These are phyloP conservation scores for Strix uralensis DNA, from an alignment of 2,113 vertebrate genomes.

Conservation along the genomic window DNA sequence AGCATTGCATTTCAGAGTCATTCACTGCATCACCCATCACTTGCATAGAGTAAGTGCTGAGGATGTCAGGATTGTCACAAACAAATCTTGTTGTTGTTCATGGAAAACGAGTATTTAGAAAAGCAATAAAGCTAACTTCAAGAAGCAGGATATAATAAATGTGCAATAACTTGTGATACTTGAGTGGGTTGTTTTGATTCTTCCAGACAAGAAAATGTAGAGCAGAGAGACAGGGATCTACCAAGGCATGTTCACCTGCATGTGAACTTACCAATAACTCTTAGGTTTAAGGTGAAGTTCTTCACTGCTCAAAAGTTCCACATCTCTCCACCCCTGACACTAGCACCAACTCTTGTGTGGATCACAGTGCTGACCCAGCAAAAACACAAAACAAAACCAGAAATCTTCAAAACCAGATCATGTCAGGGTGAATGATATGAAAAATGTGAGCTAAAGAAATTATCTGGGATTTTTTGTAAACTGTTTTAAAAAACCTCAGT, in stretches of 20 bases:
- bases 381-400: neutral
- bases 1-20: constrained; percentile 70
- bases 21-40: constrained; percentile 42
- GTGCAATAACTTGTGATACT: neutral
- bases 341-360: neutral
- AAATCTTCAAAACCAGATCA: neutral
- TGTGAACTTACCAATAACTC: neutral
- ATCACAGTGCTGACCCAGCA: neutral
- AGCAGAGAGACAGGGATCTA: neutral
- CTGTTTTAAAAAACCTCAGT: neutral
- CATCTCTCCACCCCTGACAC: neutral
- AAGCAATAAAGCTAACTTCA: constrained; percentile 48
- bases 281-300: neutral
- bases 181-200: neutral
- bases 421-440: neutral
- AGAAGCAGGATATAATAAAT: constrained; percentile 13
- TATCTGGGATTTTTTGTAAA: neutral
- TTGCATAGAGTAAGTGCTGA: constrained; percentile 57
- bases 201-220: neutral
- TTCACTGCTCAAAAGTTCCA: neutral
- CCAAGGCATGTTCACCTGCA: neutral
- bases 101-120: constrained; percentile 43
- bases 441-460: neutral
- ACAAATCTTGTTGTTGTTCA: constrained; percentile 66
- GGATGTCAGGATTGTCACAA: constrained; percentile 67